Evolutionary conservation across 2,888 invertebrate genomes (phyloP).

Genomic region (Cerceris rybyensis): DNA sequence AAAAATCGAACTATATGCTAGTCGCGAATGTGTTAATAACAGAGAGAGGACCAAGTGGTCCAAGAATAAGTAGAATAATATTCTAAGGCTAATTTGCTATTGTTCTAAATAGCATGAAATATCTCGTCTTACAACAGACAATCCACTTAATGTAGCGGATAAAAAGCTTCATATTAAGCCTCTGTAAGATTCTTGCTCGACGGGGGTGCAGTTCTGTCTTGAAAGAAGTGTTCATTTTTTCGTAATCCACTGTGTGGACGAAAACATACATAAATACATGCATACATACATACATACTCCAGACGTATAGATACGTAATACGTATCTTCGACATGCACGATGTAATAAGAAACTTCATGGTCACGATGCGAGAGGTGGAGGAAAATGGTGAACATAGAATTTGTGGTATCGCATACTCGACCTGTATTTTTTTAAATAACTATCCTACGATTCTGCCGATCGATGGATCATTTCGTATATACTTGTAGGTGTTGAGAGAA

Average conservation of each 20-base stretch:
- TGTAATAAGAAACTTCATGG: conserved; percentile 2
- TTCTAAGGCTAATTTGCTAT: conserved; percentile 20
- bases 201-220: conserved; percentile 49
- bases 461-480: conserved; percentile 18
- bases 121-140: conserved; percentile 14
- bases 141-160: conserved; percentile 6
- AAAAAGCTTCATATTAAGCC: not conserved
- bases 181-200: conserved; percentile 30
- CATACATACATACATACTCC: conserved; percentile 16
- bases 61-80: conserved; percentile 14
- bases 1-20: no score
- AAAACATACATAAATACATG: conserved; percentile 25
- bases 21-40: no score
- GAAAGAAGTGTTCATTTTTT: conserved; percentile 59
- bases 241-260: conserved; percentile 49
- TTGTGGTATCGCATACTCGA: conserved; percentile 39
- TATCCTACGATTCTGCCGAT: conserved; percentile 24
- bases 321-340: conserved; percentile 34
- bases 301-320: not conserved
- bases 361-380: conserved; percentile 10
- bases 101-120: conserved; percentile 40
- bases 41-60: not conserved
- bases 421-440: conserved; percentile 53
- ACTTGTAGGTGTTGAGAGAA: not conserved
- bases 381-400: conserved; percentile 7